Conservation (phyloP, 2,888 invertebrate species). For the Allacma fusca region DNA sequence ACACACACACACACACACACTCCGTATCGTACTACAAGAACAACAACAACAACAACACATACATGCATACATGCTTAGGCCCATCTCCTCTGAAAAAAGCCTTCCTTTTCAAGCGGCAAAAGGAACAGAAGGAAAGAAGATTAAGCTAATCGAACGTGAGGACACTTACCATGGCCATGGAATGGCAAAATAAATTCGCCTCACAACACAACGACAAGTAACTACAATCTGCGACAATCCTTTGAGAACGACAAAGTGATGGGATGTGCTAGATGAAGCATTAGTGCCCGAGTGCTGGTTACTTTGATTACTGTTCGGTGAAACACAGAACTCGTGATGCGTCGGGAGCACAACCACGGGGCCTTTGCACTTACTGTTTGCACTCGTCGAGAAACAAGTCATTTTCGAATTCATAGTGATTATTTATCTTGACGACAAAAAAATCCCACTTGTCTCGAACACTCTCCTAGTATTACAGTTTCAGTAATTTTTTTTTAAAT, state of each 20-base stretch:
- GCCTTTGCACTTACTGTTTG: not conserved
- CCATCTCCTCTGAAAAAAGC: too few relatives aligned
- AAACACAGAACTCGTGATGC: conserved; percentile 5
- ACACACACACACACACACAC: too few relatives aligned
- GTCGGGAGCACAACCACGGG: not conserved
- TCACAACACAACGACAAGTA: conserved; percentile 45
- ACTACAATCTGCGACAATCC: conserved; percentile 42
- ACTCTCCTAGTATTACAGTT: not conserved
- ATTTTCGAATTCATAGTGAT: conserved; percentile 33
- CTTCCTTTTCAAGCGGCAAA: too few relatives aligned
- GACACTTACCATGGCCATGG: conserved; percentile 46
- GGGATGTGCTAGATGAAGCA: conserved; percentile 20
- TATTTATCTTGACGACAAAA: not conserved
- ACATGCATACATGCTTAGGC: too few relatives aligned
- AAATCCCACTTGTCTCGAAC: not conserved
- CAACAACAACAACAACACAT: too few relatives aligned
- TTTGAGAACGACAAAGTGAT: conserved; percentile 45
- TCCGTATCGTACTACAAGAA: too few relatives aligned
- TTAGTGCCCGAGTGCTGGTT: not conserved
- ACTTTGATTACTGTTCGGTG: conserved; percentile 8
- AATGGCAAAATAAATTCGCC: conserved; percentile 43
- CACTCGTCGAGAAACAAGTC: conserved; percentile 1
- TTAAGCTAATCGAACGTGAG: too few relatives aligned
- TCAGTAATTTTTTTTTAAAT: not conserved
- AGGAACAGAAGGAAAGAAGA: too few relatives aligned